Percentiles rank a stretch among this genome's conserved stretches.
Conservation (phyloP, 2,888 invertebrate species). For the Deilephila porcellus region DNA sequence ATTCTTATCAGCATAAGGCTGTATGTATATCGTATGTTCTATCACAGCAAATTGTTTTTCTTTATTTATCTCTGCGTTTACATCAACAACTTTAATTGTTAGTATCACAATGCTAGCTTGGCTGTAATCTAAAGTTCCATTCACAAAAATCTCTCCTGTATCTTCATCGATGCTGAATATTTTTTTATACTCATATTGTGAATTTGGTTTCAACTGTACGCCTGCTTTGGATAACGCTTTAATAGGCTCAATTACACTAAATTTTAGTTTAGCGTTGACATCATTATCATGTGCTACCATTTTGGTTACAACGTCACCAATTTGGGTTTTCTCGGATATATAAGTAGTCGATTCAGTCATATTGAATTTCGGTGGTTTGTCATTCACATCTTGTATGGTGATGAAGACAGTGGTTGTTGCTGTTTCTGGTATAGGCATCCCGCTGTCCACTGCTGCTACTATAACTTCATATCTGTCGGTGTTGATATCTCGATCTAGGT, state of each 20-base stretch:
- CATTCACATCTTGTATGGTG: constrained; percentile 90
- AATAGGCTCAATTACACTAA: constrained; percentile 87
- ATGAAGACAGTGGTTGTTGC: constrained; percentile 91
- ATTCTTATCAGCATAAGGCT: constrained; percentile 90
- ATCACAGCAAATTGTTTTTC: constrained; percentile 87
- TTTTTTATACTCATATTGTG: constrained; percentile 86
- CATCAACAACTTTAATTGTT: constrained; percentile 88
- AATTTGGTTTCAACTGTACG: constrained; percentile 86
- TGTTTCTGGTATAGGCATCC: constrained; percentile 89
- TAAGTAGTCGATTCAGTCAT: constrained; percentile 87
- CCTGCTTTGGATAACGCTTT: constrained; percentile 91
- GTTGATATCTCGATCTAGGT: constrained; percentile 88
- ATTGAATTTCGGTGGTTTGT: constrained; percentile 92
- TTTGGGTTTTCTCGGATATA: constrained; percentile 88
- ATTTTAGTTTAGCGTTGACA: constrained; percentile 87
- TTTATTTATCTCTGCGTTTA: constrained; percentile 88
- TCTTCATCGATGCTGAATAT: constrained; percentile 89
- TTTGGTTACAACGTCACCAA: constrained; percentile 86
- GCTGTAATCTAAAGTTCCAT: constrained; percentile 88
- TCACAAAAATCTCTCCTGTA: constrained; percentile 88
- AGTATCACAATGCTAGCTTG: constrained; percentile 90
- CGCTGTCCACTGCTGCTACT: constrained; percentile 91
- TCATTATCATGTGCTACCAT: constrained; percentile 90
- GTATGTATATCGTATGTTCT: constrained; percentile 91
- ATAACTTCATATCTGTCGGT: constrained; percentile 88